Evolutionary conservation across 2,888 invertebrate genomes (phyloP).

Genomic region (Resseliella maxima): DNA sequence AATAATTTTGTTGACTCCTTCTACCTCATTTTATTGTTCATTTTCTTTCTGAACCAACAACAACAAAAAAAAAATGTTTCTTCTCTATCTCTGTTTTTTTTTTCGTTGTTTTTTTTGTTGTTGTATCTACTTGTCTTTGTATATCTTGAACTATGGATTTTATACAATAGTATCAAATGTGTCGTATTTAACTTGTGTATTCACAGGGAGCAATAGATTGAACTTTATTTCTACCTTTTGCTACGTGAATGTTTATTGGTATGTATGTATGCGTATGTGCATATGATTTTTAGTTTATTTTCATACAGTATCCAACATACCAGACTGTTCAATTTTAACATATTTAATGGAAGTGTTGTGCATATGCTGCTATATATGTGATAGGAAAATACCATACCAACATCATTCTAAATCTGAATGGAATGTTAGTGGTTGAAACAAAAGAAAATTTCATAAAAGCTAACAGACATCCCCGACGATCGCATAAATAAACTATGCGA

Average conservation of each 20-base stretch:
- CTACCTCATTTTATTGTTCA: neutral
- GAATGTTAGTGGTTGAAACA: constrained; percentile 15
- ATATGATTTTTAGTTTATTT: neutral
- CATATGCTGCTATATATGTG: neutral
- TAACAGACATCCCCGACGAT: constrained; percentile 28
- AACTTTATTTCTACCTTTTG: neutral
- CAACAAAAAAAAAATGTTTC: neutral
- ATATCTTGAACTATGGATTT: neutral
- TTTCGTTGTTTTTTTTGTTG: neutral
- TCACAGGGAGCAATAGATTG: neutral
- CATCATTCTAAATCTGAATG: constrained; percentile 19
- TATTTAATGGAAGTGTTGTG: neutral
- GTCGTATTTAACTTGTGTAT: constrained; percentile 9
- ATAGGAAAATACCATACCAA: constrained; percentile 26
- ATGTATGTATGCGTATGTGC: neutral
- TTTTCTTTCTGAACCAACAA: no score
- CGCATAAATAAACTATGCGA: neutral
- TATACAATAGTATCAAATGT: constrained; percentile 41
- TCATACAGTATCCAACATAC: neutral
- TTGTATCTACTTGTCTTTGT: neutral
- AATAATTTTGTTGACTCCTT: constrained; percentile 16
- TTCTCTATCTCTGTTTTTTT: neutral
- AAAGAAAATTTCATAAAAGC: constrained; percentile 21
- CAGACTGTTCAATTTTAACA: neutral
- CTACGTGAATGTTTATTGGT: neutral